Conservation (phyloP, 2,888 invertebrate genomes). For the Helobdella robusta region DNA sequence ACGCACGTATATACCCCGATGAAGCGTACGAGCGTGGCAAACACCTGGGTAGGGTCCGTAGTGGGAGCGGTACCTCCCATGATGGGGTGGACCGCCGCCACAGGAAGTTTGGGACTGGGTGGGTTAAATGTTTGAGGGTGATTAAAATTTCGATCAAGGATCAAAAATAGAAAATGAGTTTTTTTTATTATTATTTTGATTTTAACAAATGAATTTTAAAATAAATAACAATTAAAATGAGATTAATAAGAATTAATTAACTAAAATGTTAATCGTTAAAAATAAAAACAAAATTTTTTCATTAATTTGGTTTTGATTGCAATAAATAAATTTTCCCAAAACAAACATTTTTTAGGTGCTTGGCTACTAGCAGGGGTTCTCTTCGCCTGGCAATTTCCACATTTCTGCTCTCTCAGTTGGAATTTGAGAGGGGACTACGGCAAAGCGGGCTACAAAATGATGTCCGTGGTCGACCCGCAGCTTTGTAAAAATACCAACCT, state of each 20-base stretch:
- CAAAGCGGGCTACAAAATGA: constrained; percentile 94
- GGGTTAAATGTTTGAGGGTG: constrained; percentile 21
- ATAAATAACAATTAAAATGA: too few relatives aligned
- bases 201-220: too few relatives aligned
- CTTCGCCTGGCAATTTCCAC: constrained; percentile 99
- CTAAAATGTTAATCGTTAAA: too few relatives aligned
- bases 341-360: too few relatives aligned
- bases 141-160: too few relatives aligned
- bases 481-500: constrained; percentile 72
- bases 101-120: constrained; percentile 63
- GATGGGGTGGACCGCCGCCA: constrained; percentile 95
- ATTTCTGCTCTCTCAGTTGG: constrained; percentile 98
- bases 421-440: constrained; percentile 93
- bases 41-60: constrained; percentile 90
- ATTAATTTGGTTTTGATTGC: too few relatives aligned
- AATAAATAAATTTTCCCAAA: too few relatives aligned
- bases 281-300: too few relatives aligned
- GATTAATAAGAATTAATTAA: too few relatives aligned
- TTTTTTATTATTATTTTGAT: too few relatives aligned
- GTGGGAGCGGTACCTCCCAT: constrained; percentile 96
- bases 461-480: constrained; percentile 88
- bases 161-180: too few relatives aligned
- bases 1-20: constrained; percentile 90
- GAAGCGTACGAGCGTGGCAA: constrained; percentile 83
- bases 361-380: constrained; percentile 79